These are phyloP conservation scores for Glaucopsyche alexis DNA, from an alignment of 2,888 invertebrate species.

Conservation along the genomic window DNA sequence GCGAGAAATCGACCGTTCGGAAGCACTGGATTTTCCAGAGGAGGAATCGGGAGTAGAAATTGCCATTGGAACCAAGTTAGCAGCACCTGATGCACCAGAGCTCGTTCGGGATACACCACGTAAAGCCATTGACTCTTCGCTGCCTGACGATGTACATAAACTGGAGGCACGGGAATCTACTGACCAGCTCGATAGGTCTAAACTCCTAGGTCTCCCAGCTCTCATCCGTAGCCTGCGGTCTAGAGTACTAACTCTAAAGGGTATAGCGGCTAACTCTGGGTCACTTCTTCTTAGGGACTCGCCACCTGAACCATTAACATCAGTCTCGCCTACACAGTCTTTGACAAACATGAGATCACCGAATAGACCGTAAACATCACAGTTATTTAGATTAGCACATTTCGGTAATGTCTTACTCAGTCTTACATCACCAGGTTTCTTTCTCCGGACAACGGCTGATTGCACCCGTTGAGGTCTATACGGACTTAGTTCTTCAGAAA, in stretches of 20 bases:
- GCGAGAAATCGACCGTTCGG: constrained; percentile 63
- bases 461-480: constrained; percentile 70
- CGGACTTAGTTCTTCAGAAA: constrained; percentile 79
- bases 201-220: constrained; percentile 88
- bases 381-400: constrained; percentile 84
- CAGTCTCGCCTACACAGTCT: constrained; percentile 90
- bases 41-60: constrained; percentile 69
- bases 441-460: constrained; percentile 66
- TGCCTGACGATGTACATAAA: constrained; percentile 90
- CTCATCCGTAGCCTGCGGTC: constrained; percentile 90
- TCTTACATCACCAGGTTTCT: constrained; percentile 77
- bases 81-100: constrained; percentile 85
- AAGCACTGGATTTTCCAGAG: constrained; percentile 64
- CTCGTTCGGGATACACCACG: constrained; percentile 87
- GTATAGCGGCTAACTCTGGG: constrained; percentile 91
- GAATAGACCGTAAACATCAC: constrained; percentile 94
- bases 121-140: constrained; percentile 89
- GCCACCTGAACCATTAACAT: constrained; percentile 84
- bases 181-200: constrained; percentile 93
- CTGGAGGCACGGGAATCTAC: constrained; percentile 91
- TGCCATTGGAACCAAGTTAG: constrained; percentile 77
- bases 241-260: constrained; percentile 89
- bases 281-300: constrained; percentile 89
- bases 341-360: constrained; percentile 94
- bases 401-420: constrained; percentile 90